Evolutionary conservation across 1,140 invertebrate species (phyloP).

Genomic region (Ganaspis sp.): DNA sequence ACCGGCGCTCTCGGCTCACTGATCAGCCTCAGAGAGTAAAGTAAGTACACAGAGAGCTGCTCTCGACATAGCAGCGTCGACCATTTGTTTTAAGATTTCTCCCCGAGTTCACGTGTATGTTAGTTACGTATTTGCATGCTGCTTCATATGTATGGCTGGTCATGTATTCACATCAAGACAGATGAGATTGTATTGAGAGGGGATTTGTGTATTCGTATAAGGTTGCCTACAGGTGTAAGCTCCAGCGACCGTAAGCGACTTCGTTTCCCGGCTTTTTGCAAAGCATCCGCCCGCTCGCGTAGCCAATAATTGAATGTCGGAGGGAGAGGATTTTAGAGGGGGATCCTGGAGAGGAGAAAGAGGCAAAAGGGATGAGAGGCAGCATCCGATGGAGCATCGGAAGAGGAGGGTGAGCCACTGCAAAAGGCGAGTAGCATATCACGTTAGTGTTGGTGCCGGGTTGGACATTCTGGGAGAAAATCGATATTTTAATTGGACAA

Average conservation of each 20-base stretch:
- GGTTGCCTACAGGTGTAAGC: constrained; percentile 42
- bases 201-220: constrained; percentile 18
- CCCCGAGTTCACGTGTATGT: not conserved
- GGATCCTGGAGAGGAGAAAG: constrained; percentile 38
- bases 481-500: constrained; percentile 77
- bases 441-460: constrained; percentile 39
- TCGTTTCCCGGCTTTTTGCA: constrained; percentile 59
- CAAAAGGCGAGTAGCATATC: constrained; percentile 56
- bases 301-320: constrained; percentile 71
- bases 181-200: not conserved
- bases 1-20: not conserved
- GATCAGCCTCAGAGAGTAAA: not conserved
- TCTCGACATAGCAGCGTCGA: constrained; percentile 16
- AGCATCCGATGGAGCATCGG: constrained; percentile 33
- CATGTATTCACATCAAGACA: not conserved
- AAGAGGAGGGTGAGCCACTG: constrained; percentile 49
- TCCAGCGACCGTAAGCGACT: constrained; percentile 57
- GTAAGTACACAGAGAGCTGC: constrained; percentile 8
- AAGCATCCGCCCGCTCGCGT: constrained; percentile 45
- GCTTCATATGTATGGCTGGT: not conserved
- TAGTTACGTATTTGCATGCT: not conserved
- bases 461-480: constrained; percentile 65
- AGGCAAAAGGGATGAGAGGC: constrained; percentile 35
- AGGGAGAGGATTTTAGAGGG: constrained; percentile 48
- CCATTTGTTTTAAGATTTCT: constrained; percentile 29